These are phyloP conservation scores for Scytalopus superciliaris DNA, from an alignment of 2,113 vertebrate genomes.

Conservation along the genomic window DNA sequence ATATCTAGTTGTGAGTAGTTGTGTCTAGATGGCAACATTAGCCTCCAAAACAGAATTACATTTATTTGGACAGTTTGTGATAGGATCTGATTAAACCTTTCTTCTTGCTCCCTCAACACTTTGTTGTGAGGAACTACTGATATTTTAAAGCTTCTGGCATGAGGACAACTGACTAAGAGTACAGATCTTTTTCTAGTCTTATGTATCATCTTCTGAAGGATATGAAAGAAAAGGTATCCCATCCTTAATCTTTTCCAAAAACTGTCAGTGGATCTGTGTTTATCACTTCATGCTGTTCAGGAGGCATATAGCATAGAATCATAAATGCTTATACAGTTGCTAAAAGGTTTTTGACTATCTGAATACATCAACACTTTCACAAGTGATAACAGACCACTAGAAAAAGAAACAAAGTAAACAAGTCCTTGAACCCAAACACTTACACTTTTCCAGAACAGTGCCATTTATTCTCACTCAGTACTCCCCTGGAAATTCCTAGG, in stretches of 20 bases:
- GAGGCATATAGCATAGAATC: background rate
- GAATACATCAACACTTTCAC: background rate
- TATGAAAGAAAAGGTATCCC: background rate
- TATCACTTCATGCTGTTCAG: background rate
- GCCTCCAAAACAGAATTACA: background rate
- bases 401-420: background rate
- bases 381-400: background rate
- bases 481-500: background rate
- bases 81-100: background rate
- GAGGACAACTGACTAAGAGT: background rate
- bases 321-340: background rate
- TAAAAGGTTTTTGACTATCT: background rate
- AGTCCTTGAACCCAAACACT: background rate
- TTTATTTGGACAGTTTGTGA: background rate
- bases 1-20: background rate
- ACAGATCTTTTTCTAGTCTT: background rate
- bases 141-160: background rate
- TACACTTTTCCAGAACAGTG: background rate
- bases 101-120: background rate
- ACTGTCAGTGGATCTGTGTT: background rate
- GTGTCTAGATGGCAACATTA: background rate
- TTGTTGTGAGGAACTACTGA: background rate
- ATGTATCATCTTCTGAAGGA: background rate
- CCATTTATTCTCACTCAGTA: background rate
- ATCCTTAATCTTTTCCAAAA: background rate